These are phyloP conservation scores for Epinephelus malabaricus DNA, from an alignment of 2,797 vertebrate genomes.

Conservation along the genomic window DNA sequence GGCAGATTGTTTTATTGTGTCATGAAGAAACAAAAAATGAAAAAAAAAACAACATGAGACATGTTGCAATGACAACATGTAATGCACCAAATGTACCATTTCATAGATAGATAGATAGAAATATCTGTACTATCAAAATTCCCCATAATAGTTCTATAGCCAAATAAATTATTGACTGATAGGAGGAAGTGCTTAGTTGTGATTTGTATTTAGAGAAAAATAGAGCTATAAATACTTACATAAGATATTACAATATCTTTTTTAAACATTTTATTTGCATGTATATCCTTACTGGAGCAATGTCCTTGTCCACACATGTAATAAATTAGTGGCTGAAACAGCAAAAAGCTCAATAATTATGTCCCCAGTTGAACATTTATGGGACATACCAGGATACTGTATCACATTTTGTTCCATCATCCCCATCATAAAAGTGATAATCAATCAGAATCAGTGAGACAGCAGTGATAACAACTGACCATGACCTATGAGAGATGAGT, in stretches of 20 bases:
- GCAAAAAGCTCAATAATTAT: background rate
- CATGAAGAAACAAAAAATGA: background rate
- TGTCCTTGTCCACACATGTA: background rate
- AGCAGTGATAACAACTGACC: slow-evolving; percentile 19
- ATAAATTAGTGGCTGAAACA: slow-evolving; percentile 19
- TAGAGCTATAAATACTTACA: background rate
- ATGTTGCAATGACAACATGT: background rate
- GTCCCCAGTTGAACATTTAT: background rate
- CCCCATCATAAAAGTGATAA: slow-evolving; percentile 10
- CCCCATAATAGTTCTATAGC: background rate
- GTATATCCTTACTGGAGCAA: background rate
- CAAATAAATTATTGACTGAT: background rate
- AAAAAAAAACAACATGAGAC: too few relatives aligned
- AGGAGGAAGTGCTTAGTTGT: background rate
- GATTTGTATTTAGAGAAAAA: background rate
- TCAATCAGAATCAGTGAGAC: background rate
- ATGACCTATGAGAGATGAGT: background rate
- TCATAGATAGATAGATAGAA: background rate
- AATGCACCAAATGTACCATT: too few relatives aligned
- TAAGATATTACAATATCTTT: background rate
- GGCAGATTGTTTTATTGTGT: background rate
- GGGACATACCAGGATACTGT: background rate
- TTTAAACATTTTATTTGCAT: background rate
- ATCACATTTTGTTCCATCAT: slow-evolving; percentile 1
- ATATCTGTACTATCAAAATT: background rate